Base-by-base conservation (phyloP, 2,888 invertebrate genomes). In the Thecophora atra region DNA sequence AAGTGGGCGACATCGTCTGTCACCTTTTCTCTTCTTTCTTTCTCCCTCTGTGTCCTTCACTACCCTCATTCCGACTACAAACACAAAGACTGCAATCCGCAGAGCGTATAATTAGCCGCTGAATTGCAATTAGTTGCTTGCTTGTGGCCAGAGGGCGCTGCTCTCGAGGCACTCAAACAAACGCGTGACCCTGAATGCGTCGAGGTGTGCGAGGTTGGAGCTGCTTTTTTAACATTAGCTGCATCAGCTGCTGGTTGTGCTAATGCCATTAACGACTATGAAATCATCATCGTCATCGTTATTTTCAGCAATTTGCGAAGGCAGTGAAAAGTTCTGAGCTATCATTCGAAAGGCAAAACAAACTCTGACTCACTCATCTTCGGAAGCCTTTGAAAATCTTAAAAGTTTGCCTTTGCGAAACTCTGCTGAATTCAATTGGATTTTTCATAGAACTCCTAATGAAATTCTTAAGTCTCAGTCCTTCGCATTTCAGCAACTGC, bases 81-180 rank as follows among this genome's bases (percentile, higher is more conserved):
- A 21, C 24, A 21, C 21, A 64, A 47, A 15, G 24, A 24, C 17
- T 21, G 64, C 64, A 8, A 30, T n/a, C 17, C 21, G 42, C 64
- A 47, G 47, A 8, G 69, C 72, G 58, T 66, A 74, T 78, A 80
- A 80, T 79, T 77, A 76, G 68, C 74, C 78, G 76, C 78, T 79
- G 79, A 79, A 78, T 79, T 76, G 77, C 78, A 78, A 78, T 79
- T 47, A 24, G 79, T n/a, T 47, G 47, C 4, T 5, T n/a, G 8
- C 5, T 72, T 62, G 67, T 72, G 74, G 73, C 70, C 73, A 26
- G 52, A 64, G 28, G 24, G 52, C 56, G 64, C 21, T 21, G 44
- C 63, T 37, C 37, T 37, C 26, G 42, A 21, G 42, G 5, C 17
- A 47, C 42, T 17, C 4, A 44, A 26, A 19, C 13, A 21, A 47